phyloP scores from a whole-genome alignment of 2,888 invertebrate genomes.

The Meiosimyza decipiens region DNA sequence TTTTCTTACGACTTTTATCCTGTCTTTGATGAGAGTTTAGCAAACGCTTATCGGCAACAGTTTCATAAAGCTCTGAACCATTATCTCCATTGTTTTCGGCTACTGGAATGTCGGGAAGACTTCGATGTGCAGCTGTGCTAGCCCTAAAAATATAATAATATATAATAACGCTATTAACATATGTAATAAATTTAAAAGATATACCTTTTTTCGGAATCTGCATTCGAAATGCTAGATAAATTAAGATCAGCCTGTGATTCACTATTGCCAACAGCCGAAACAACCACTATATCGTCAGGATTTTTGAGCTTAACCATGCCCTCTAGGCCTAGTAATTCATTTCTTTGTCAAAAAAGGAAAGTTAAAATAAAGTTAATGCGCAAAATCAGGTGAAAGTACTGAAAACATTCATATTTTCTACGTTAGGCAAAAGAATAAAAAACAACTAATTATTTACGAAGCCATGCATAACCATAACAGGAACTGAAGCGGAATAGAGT shows the following conservation, averaged over 20 bases:
- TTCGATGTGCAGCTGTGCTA: slow-evolving; percentile 73
- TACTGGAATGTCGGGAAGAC: slow-evolving; percentile 86
- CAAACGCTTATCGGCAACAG: slow-evolving; percentile 74
- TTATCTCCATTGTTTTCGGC: slow-evolving; percentile 77
- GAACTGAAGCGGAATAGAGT: neutral
- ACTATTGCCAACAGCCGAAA: slow-evolving; percentile 53
- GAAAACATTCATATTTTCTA: neutral
- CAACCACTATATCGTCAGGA: slow-evolving; percentile 72
- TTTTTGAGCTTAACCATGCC: slow-evolving; percentile 80
- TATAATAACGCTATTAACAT: neutral
- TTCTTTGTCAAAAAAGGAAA: slow-evolving; percentile 66
- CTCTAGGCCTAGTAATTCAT: slow-evolving; percentile 77
- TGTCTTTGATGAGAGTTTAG: slow-evolving; percentile 58
- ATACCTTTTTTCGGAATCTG: slow-evolving; percentile 64
- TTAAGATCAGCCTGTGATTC: slow-evolving; percentile 64
- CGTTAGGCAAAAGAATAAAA: neutral
- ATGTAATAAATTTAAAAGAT: slow-evolving; percentile 11
- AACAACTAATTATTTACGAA: neutral
- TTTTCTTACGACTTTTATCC: slow-evolving; percentile 62
- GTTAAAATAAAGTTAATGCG: slow-evolving; percentile 26
- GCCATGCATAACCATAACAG: neutral
- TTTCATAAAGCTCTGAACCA: slow-evolving; percentile 86
- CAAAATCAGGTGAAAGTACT: neutral
- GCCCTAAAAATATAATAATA: slow-evolving; percentile 55
- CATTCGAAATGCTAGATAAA: slow-evolving; percentile 62